Evolutionary conservation across 92 coral and sea anemone species (phyloP), one percentile per base, ranked within the genome.

Genomic region (Zoanthus sociatus): DNA sequence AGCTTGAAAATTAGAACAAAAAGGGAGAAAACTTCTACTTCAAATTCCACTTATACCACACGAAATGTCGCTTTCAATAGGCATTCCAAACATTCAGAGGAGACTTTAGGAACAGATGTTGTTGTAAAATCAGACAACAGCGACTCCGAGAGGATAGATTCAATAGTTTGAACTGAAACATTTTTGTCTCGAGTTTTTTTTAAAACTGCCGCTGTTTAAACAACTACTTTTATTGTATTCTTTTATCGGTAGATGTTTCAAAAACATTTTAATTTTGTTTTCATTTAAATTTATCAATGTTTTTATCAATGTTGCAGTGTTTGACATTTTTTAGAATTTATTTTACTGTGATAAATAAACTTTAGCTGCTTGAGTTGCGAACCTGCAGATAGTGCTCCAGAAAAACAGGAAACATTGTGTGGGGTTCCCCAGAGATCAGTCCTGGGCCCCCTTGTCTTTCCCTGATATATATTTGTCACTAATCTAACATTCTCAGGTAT

Each of bases 31-130:
- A 14, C 50, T 15, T 73, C 77, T 31, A 53, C 58, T 26, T 81
- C 85, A 20, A 79, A 90, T 16, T 78, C 92, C 7, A 77, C 79
- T 7, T 78, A 69, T 0, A 69, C 32, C 51, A 78, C 86, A 51
- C 77, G 90, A 73, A 84, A 20, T n/a, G 78, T 76, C 20, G 7
- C 60, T 0, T 12, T n/a, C 75, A 37, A 37, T 37, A 81, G 47
- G 45, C 85, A 81, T 58, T 66, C 63, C 7, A 81, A 46, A 32
- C 58, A 21, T 16, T 81, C 85, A 31, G 8, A 13, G 6, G 85
- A 81, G 1, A 1, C 73, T 46, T 45, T 78, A 18, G 83, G 63
- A 12, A 17, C 17, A 16, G 73, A 37, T 33, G 55, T 58, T 47
- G 74, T 81, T 8, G 6, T 61, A 44, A 81, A 17, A 10, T 20